Percentiles rank a stretch among this genome's conserved stretches.
These are phyloP conservation scores for Sepioteuthis lessoniana DNA, from an alignment of 2,888 invertebrate species.

Conservation along the genomic window DNA sequence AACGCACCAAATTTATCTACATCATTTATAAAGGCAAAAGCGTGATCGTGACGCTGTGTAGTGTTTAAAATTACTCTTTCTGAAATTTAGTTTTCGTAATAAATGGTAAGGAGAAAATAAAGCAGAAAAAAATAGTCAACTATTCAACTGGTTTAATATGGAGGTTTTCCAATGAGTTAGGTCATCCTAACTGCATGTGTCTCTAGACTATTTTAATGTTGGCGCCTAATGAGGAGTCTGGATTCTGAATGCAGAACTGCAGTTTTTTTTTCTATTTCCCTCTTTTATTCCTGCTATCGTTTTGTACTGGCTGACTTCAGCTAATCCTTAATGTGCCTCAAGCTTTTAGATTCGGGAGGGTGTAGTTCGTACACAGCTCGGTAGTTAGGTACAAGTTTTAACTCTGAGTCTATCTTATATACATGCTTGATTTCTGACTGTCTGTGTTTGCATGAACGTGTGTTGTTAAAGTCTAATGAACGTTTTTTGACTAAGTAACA, in stretches of 20 bases:
- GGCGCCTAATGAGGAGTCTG: slow-evolving; percentile 18
- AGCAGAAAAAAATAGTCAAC: neutral
- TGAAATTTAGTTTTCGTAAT: neutral
- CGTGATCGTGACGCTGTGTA: neutral
- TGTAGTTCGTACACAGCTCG: neutral
- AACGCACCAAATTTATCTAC: neutral
- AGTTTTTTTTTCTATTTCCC: neutral
- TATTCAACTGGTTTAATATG: neutral
- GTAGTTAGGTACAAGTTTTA: neutral
- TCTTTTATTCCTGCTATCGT: neutral
- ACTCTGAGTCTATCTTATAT: neutral
- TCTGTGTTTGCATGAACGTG: neutral
- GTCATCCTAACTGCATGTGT: neutral
- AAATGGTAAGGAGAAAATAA: neutral
- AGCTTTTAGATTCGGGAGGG: slow-evolving; percentile 33
- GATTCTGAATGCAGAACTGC: neutral
- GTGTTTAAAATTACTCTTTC: neutral
- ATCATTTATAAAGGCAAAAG: neutral
- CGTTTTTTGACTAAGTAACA: neutral
- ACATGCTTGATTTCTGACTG: too few relatives aligned
- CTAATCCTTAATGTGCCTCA: neutral
- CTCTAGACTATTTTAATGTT: slow-evolving; percentile 10
- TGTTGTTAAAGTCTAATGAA: neutral
- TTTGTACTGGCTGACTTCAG: neutral
- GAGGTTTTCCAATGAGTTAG: neutral